A percentile compares a stretch with the other conserved stretches of the same genome.
These are phyloP conservation scores for Ia io DNA, from an alignment of 2,113 vertebrate genomes.

Conservation along the genomic window DNA sequence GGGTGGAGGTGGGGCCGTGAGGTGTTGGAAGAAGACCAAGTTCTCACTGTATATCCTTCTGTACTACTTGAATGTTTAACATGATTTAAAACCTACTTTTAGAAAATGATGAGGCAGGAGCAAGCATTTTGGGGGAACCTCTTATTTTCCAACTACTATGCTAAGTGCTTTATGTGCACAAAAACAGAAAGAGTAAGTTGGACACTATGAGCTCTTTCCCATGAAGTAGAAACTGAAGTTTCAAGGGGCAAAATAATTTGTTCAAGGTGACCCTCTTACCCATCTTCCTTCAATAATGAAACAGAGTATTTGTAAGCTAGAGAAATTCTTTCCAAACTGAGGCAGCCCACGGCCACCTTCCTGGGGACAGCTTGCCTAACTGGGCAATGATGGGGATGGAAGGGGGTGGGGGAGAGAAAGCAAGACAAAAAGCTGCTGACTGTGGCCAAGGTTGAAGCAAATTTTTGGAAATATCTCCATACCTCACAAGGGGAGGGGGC, in stretches of 20 bases:
- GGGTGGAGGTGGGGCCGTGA: not conserved
- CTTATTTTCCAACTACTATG: not conserved
- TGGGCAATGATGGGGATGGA: not conserved
- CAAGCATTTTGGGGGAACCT: not conserved
- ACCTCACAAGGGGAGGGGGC: not conserved
- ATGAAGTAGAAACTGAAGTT: not conserved
- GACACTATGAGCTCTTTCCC: not conserved
- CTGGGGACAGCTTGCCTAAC: not conserved
- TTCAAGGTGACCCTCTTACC: not conserved
- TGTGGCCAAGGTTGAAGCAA: not conserved
- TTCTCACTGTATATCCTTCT: not conserved
- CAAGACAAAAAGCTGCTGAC: not conserved
- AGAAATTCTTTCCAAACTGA: not conserved
- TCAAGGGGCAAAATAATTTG: not conserved
- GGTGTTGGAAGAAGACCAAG: not conserved
- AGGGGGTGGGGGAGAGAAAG: not conserved
- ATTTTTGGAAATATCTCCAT: slow-evolving; percentile 3
- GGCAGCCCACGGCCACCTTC: not conserved
- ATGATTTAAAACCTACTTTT: slow-evolving; percentile 1
- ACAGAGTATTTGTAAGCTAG: not conserved
- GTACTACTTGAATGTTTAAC: not conserved
- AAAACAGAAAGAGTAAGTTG: not conserved
- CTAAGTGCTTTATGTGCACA: not conserved
- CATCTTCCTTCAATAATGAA: not conserved
- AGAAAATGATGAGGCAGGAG: not conserved